A percentile compares a stretch with the other conserved stretches of the same genome.
Evolutionary conservation across 1,140 invertebrate genomes (phyloP).

Genomic region (Tachypleus tridentatus): DNA sequence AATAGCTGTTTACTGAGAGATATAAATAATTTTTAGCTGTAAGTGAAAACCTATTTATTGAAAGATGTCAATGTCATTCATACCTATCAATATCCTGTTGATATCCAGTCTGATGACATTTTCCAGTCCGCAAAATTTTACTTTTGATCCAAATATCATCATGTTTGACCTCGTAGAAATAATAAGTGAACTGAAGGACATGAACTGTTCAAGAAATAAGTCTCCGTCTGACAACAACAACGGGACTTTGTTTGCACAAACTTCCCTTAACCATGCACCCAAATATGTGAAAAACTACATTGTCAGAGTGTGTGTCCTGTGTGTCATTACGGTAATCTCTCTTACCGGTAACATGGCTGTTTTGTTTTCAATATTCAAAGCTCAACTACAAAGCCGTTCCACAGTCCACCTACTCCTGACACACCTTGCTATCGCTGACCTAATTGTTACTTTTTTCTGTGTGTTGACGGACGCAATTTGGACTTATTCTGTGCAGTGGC

Average conservation of each 20-base stretch:
- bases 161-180: too few relatives aligned
- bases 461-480: constrained; percentile 63
- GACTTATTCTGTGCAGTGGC: constrained; percentile 63
- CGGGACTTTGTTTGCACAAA: not conserved
- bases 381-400: constrained; percentile 32
- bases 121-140: too few relatives aligned
- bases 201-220: not conserved
- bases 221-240: not conserved
- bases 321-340: not conserved
- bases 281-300: not conserved
- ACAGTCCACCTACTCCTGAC: constrained; percentile 60
- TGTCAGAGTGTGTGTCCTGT: not conserved
- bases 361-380: not conserved
- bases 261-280: not conserved
- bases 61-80: too few relatives aligned
- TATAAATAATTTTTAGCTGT: too few relatives aligned
- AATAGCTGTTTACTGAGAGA: too few relatives aligned
- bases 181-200: too few relatives aligned
- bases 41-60: too few relatives aligned
- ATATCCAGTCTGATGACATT: too few relatives aligned
- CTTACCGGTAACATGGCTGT: not conserved
- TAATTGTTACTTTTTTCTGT: constrained; percentile 64
- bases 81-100: too few relatives aligned
- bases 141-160: too few relatives aligned
- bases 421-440: constrained; percentile 46